These are phyloP conservation scores for Xiphorhynchus erythropygius DNA, from an alignment of 2,797 vertebrate genomes.

Conservation along the genomic window DNA sequence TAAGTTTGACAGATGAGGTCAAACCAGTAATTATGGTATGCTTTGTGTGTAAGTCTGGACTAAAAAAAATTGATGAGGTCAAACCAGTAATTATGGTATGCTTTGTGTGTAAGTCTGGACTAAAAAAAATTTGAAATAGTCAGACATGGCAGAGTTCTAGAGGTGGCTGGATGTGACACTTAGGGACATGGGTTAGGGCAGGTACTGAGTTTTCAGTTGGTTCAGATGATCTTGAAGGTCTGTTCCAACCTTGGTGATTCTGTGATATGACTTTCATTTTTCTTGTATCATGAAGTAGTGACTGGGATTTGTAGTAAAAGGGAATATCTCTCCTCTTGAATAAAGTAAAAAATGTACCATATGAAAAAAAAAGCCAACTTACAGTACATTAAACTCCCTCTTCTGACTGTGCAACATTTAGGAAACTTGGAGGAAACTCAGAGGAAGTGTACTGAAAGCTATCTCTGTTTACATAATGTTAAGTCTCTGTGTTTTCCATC, in stretches of 20 bases:
- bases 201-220: background rate
- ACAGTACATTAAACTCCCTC: background rate
- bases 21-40: background rate
- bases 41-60: background rate
- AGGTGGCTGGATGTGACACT: background rate
- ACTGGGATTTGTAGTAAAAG: background rate
- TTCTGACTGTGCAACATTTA: background rate
- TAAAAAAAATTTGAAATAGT: background rate
- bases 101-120: background rate
- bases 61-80: background rate
- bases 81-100: background rate
- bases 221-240: background rate
- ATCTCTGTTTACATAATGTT: background rate
- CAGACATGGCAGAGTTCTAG: background rate
- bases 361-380: background rate
- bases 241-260: background rate
- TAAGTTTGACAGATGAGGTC: background rate
- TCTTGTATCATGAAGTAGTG: background rate
- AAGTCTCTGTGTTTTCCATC: background rate
- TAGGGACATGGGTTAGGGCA: background rate
- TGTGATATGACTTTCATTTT: background rate
- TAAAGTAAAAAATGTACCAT: background rate
- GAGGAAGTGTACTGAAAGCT: background rate
- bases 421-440: background rate
- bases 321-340: background rate